Evolutionary conservation across 2,113 vertebrate genomes (phyloP).

Genomic region (Arenaria interpres): DNA sequence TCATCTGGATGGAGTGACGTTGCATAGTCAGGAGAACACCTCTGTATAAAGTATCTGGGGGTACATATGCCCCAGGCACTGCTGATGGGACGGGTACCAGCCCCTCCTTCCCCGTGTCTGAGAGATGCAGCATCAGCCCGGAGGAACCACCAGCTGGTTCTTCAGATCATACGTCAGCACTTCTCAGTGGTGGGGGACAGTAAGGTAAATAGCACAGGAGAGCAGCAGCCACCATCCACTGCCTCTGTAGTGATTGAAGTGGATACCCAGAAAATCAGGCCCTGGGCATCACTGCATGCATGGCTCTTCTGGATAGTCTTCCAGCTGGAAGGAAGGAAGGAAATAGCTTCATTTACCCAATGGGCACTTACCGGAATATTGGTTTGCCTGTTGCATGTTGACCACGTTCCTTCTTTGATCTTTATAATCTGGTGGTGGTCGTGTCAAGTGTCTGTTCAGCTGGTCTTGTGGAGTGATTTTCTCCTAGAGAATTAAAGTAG

Average conservation of each 20-base stretch:
- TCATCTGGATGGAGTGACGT: background rate
- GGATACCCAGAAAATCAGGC: background rate
- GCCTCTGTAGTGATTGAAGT: background rate
- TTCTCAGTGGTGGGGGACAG: background rate
- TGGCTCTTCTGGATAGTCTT: background rate
- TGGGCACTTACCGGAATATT: slow-evolving; percentile 82
- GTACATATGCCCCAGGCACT: background rate
- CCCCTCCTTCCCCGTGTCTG: background rate
- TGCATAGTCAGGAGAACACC: background rate
- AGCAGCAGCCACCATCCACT: background rate
- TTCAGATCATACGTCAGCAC: background rate
- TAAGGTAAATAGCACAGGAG: background rate
- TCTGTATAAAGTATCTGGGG: background rate
- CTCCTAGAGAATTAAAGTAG: slow-evolving; percentile 78
- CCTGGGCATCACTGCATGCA: background rate
- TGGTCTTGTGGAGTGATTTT: slow-evolving; percentile 88
- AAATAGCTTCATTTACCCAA: background rate
- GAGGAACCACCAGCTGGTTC: background rate
- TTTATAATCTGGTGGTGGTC: slow-evolving; percentile 95
- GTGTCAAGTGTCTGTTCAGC: slow-evolving; percentile 89
- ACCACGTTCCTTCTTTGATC: slow-evolving; percentile 84
- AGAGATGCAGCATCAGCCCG: background rate
- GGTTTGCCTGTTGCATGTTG: slow-evolving; percentile 79
- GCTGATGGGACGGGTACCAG: background rate
- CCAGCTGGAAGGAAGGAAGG: background rate